Evolutionary conservation across 2,113 vertebrate species (phyloP).

Genomic region (Toxotes jaculatrix): DNA sequence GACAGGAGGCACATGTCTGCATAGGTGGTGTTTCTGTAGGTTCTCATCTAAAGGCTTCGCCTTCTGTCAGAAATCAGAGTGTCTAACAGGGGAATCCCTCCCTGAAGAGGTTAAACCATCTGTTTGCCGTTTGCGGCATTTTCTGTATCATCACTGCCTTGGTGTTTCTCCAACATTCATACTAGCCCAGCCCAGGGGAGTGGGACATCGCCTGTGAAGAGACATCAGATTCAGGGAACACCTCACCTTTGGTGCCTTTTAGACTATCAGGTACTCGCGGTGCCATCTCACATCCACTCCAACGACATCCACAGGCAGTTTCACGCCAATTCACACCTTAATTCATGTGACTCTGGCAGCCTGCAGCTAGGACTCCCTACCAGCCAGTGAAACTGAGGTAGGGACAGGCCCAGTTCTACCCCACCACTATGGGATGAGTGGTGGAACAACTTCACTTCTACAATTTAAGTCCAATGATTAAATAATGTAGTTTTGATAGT

Average conservation of each 20-base stretch:
- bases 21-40: not conserved
- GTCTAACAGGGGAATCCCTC: not conserved
- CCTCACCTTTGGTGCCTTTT: conserved; percentile 24
- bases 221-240: conserved; percentile 14
- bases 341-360: not conserved
- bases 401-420: too few species aligned
- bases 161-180: conserved; percentile 18
- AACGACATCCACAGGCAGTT: conserved; percentile 14
- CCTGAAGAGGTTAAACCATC: not conserved
- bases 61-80: not conserved
- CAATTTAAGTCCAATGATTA: not conserved
- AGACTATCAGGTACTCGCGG: conserved; percentile 24
- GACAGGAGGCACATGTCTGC: not conserved
- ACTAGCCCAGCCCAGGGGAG: not conserved
- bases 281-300: not conserved
- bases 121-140: conserved; percentile 1
- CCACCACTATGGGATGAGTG: too few species aligned
- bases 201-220: not conserved
- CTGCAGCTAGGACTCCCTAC: not conserved
- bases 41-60: not conserved
- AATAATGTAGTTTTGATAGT: not conserved
- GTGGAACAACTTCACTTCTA: too few species aligned
- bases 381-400: not conserved
- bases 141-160: not conserved
- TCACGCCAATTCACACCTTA: conserved; percentile 44